Evolutionary conservation across 1,140 invertebrate species (phyloP), one percentile per base, ranked within the genome.

Genomic region (Gryllus bimaculatus): DNA sequence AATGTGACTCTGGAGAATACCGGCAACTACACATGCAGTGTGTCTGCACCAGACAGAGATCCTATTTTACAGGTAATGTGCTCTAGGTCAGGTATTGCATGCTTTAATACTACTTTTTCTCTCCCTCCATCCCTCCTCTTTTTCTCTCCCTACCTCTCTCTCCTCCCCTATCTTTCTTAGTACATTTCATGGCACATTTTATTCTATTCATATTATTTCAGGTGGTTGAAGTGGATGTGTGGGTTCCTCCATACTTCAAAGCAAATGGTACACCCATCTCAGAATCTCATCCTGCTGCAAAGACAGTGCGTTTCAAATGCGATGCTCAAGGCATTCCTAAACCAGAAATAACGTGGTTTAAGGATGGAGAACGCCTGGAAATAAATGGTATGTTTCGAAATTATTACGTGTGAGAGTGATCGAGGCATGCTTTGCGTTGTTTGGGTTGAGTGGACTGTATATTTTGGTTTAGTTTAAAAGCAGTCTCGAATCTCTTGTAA

Each of bases 241-340:
- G 88, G 81, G 86, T 88, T 77, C 88, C 90, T 77, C 92, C 92
- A 47, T 83, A 84, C 39, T n/a, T 73, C 49, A 77, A 79, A 8
- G 47, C 90, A 93, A 81, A 78, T 87, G 18, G 88, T 87, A 81
- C 86, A 81, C 92, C 92, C 49, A 82, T 82, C 47, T 89, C 89
- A 82, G 85, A 88, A 82, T 84, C 88, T 26, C 90, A 89, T 79
- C 89, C 92, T 18, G 88, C 90, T 81, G 91, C 92, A 47, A 89
- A 88, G 81, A 93, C 92, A 73, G 89, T 90, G 4, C 88, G 90
- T 79, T 90, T 94, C 80, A 90, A 92, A 79, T 95, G 93, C 85
- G 87, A 90, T 82, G 91, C 90, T 13, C 83, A 87, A 48, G 93
- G 92, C 47, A 83, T 87, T 79, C 93, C 93, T 15, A 84, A 83